Conservation (phyloP, 2,113 vertebrate genomes). For the Hystrix cristata region DNA sequence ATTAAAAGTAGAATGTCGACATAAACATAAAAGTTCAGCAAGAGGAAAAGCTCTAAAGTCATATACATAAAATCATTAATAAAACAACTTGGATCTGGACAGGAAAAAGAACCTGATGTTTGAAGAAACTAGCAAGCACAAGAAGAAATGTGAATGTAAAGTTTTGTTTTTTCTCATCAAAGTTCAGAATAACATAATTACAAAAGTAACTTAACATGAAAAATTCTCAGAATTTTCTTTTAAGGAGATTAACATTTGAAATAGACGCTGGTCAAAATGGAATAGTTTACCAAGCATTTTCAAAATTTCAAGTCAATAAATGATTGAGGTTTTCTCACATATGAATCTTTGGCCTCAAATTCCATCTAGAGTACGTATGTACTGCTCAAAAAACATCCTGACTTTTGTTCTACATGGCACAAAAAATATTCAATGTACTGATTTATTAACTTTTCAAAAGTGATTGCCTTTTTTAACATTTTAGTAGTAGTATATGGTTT, state of each 20-base stretch:
- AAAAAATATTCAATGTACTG: not conserved
- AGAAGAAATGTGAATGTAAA: not conserved
- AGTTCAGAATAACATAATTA: not conserved
- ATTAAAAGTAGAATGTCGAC: not conserved
- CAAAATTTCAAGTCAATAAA: not conserved
- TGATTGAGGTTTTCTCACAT: constrained; percentile 8
- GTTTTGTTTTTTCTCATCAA: not conserved
- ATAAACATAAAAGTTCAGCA: not conserved
- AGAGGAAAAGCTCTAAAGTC: not conserved
- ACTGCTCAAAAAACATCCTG: not conserved
- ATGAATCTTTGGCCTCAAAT: not conserved
- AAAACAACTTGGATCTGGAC: not conserved
- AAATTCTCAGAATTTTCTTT: constrained; percentile 14
- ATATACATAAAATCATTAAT: not conserved
- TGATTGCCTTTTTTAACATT: constrained; percentile 6
- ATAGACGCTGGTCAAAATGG: not conserved
- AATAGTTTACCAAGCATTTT: not conserved
- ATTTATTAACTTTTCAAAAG: constrained; percentile 23
- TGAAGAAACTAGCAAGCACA: not conserved
- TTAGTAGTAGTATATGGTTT: not conserved
- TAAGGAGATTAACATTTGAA: not conserved
- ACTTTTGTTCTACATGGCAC: not conserved
- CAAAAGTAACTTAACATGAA: not conserved
- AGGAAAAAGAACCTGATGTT: not conserved
- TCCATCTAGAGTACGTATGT: constrained; percentile 19